Base-by-base conservation (phyloP, 2,797 vertebrate genomes). In the Pseudomugil gertrudae region DNA sequence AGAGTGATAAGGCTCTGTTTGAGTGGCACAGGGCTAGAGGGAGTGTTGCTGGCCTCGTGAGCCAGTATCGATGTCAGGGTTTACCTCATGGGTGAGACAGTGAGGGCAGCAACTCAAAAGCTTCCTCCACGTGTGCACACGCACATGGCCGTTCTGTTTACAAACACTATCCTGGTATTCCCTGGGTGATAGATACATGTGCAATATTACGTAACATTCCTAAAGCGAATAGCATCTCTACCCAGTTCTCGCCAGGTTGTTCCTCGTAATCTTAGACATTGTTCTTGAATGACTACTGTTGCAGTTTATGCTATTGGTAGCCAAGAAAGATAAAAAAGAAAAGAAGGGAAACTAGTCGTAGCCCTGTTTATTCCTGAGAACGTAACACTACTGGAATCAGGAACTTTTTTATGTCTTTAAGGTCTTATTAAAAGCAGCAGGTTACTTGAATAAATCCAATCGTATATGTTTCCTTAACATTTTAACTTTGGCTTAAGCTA, bases 111-210 rank as follows among this genome's bases (percentile, higher is more conserved):
- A 84, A 87, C 87, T 87, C 76, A 85, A 90, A 92, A 82, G 74
- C 87, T 75, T 35, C 85, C 92, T 90, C 83, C 93, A 93, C 78
- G 92, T 95, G 94, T 89, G 87, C 67, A 32, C 29, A 71, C 57
- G 84, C 95, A 95, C 94, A 85, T 95, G 95, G 94, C 89, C 90
- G 79, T 90, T 93, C 71, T 95, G 95, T 96, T 96, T 96, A 95
- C 93, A 95, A 95, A 96, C 94, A 93, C 88, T 84, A 92, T 93
- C 93, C 92, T 92, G 93, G 90, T 92, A 93, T 93, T 94, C 92
- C 69, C 61, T 87, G 61, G 79, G 27, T n/a, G 85, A 81, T 80
- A 72, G 79, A 81, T 74, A 81, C 81, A 66, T 87, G 82, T 62
- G 75, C 83, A 81, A 79, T 87, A 84, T 95, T 94, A 92, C 87